These are phyloP conservation scores for Fregetta grallaria DNA, from an alignment of 2,113 vertebrate species.

Conservation along the genomic window DNA sequence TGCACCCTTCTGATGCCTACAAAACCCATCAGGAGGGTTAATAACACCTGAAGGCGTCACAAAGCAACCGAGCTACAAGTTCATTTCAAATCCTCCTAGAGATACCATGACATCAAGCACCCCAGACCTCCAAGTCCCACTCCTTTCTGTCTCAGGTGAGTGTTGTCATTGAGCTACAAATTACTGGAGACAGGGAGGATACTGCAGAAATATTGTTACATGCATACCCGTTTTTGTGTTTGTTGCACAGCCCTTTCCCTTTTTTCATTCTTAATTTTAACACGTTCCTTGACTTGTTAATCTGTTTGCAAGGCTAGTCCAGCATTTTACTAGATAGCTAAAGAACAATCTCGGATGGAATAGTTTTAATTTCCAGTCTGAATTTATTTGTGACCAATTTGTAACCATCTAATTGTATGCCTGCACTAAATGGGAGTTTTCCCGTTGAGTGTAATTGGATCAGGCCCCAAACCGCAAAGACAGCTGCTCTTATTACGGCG, in stretches of 20 bases:
- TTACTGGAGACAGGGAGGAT: neutral
- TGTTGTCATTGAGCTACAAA: neutral
- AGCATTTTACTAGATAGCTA: neutral
- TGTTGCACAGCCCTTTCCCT: neutral
- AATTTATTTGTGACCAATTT: slow-evolving; percentile 64
- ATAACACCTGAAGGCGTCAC: neutral
- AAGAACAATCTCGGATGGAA: slow-evolving; percentile 32
- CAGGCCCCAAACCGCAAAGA: slow-evolving; percentile 52
- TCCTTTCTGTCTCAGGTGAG: neutral
- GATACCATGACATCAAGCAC: fast-evolving
- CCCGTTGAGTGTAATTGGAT: slow-evolving; percentile 58
- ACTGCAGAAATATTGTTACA: neutral
- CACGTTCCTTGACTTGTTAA: neutral
- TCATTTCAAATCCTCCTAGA: neutral
- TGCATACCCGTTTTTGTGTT: neutral
- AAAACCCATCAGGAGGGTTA: neutral
- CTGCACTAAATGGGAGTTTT: slow-evolving; percentile 50
- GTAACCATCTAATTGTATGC: slow-evolving; percentile 51
- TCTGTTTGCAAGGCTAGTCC: neutral
- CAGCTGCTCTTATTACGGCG: slow-evolving; percentile 49
- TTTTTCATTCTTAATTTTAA: slow-evolving; percentile 25
- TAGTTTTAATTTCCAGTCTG: slow-evolving; percentile 66
- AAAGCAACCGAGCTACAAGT: neutral
- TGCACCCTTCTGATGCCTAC: neutral
- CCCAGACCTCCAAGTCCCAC: neutral